These are phyloP conservation scores for Synanceia verrucosa DNA, from an alignment of 2,797 vertebrate genomes.

Conservation along the genomic window DNA sequence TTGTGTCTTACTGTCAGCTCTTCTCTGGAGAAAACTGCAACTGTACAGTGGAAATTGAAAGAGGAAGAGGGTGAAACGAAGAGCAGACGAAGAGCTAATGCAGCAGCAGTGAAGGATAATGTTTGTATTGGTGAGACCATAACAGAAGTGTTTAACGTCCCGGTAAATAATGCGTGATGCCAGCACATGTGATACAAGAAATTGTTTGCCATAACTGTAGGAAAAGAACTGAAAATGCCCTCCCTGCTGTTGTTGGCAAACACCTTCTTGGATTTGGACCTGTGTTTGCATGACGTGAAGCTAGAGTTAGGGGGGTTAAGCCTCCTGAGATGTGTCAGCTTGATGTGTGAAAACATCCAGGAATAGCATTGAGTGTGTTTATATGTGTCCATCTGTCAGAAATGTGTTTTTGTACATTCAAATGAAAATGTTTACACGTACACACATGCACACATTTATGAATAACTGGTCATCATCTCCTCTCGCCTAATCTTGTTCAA, in stretches of 20 bases:
- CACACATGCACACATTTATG: background rate
- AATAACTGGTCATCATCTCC: slow-evolving; percentile 6
- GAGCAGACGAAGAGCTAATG: slow-evolving; percentile 43
- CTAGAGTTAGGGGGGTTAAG: background rate
- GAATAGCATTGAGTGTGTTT: slow-evolving; percentile 29
- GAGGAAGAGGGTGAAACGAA: slow-evolving; percentile 49
- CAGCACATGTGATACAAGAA: slow-evolving; percentile 3
- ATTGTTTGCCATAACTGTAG: slow-evolving; percentile 4
- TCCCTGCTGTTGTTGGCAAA: background rate
- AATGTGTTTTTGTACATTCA: slow-evolving; percentile 32
- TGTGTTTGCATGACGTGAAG: slow-evolving; percentile 22
- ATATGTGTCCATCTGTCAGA: slow-evolving; percentile 52
- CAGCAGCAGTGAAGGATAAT: slow-evolving; percentile 17
- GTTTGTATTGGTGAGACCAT: slow-evolving; percentile 22
- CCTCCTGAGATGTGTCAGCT: slow-evolving; percentile 21
- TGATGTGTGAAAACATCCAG: slow-evolving; percentile 4
- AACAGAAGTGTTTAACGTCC: slow-evolving; percentile 34
- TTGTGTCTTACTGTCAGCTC: slow-evolving; percentile 17
- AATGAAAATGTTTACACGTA: slow-evolving; percentile 15
- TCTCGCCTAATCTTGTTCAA: background rate
- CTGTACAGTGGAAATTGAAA: slow-evolving; percentile 30
- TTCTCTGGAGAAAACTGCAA: slow-evolving; percentile 25
- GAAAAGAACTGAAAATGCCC: background rate
- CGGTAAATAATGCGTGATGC: slow-evolving; percentile 22
- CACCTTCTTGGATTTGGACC: slow-evolving; percentile 9